These are phyloP conservation scores for Coptotermes formosanus DNA, from an alignment of 1,140 invertebrate species.

Conservation along the genomic window DNA sequence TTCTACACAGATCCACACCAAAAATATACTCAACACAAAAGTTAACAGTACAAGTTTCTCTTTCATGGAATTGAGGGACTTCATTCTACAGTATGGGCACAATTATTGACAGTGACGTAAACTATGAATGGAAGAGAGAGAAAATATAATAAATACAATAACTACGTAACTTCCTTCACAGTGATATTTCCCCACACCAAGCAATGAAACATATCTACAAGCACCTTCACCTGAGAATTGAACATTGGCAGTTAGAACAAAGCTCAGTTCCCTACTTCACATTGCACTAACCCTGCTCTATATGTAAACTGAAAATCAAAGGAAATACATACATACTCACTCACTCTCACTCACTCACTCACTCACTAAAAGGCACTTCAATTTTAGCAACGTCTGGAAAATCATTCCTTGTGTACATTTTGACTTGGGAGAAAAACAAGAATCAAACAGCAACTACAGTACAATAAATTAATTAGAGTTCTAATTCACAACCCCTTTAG, in stretches of 20 bases:
- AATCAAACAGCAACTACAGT: neutral
- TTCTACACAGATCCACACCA: conserved; percentile 10
- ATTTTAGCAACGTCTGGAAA: neutral
- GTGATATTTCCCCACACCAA: conserved; percentile 7
- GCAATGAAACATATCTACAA: conserved; percentile 30
- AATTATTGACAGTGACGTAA: neutral
- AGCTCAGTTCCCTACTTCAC: neutral
- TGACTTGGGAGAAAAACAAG: neutral
- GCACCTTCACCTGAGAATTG: conserved; percentile 34
- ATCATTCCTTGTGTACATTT: neutral
- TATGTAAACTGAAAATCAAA: neutral
- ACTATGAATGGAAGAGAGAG: conserved; percentile 3
- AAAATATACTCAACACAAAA: neutral
- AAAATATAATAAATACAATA: conserved; percentile 4
- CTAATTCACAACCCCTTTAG: conserved; percentile 2
- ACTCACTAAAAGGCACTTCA: neutral
- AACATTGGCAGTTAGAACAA: conserved; percentile 23
- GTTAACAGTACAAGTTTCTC: neutral
- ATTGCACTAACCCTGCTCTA: conserved; percentile 10
- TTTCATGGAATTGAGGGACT: neutral
- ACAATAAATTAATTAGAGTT: neutral
- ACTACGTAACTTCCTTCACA: neutral
- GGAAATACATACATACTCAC: neutral
- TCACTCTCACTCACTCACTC: neutral
- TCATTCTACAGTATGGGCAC: neutral